Base-by-base conservation (phyloP, 2,113 vertebrate genomes). In the Caracal caracal region DNA sequence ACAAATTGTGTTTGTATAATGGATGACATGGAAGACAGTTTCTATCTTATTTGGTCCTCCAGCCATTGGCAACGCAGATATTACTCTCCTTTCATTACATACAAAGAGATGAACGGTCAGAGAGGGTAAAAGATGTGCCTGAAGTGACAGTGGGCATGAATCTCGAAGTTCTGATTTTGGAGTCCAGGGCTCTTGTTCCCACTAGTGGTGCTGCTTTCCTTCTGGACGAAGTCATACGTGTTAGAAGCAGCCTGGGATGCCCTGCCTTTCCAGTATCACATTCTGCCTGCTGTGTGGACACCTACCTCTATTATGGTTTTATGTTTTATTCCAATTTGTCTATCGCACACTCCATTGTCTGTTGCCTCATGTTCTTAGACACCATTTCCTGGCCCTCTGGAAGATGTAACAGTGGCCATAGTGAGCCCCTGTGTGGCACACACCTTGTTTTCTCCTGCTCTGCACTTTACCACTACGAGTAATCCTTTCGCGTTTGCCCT, bases 351-450 rank as follows among this genome's bases (percentile, higher is more conserved):
- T 83, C n/a, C 22, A 0, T 3, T 33, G 24, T 40, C 24, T 22
- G 6, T 43, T 9, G 15, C n/a, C 16, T 51, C 30, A 7, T 53
- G 12, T 24, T 88, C 71, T 33, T 16, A 40, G 33, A 49, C 13
- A 5, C 51, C 4, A 11, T 70, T 63, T 70, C 26, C 65, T 47
- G 43, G 40, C 35, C 20, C 3, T 73, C 83, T 65, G 30, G 47
- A 10, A 35, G 8, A n/a, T 53, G 11, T 40, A 13, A 53, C 12
- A 6, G 2, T 20, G 47, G 26, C 33, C 7, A 2, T 8, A 43
- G 24, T 26, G n/a, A n/a, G 5, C 0, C 2, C 4, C n/a, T 1
- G 0, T 7, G 26, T 19, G 26, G 43, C 22, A 5, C 2, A 16
- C 0, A 76, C 15, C 43, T 26, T 61, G 2, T 75, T 63, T 68